A percentile compares a stretch with the other conserved stretches of the same genome.
These are phyloP conservation scores for Drosophila glabriapex DNA, from an alignment of 2,888 invertebrate species.

Conservation along the genomic window DNA sequence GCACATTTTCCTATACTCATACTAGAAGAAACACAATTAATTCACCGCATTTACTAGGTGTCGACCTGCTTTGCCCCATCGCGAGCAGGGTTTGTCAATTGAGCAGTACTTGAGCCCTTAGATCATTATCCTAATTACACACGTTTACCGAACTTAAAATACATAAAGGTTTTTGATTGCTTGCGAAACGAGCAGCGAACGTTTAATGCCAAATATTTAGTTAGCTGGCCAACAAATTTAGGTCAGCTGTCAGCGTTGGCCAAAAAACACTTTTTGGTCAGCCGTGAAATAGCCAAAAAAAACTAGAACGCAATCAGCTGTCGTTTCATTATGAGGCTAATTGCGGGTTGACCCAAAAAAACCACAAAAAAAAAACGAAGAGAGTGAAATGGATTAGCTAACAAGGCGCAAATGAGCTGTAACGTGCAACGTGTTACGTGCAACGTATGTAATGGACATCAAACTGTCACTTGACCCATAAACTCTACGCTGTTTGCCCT, in stretches of 20 bases:
- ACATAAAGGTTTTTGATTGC: conserved; percentile 9
- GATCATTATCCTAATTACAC: background rate
- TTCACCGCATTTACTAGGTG: background rate
- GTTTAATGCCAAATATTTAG: conserved; percentile 69
- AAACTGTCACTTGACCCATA: conserved; percentile 58
- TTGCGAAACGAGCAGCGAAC: conserved; percentile 22
- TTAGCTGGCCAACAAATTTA: conserved; percentile 38
- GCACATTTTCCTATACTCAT: too few species aligned
- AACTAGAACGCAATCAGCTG: conserved; percentile 65
- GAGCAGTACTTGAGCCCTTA: background rate
- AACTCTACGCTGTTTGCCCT: conserved; percentile 56
- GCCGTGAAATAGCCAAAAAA: conserved; percentile 63
- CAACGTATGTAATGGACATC: background rate
- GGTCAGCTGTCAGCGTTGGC: conserved; percentile 49
- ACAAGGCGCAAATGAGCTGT: conserved; percentile 43
- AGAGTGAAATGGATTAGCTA: conserved; percentile 62
- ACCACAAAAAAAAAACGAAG: background rate
- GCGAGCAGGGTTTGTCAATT: background rate
- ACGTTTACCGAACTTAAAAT: conserved; percentile 18
- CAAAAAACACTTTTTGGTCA: conserved; percentile 14
- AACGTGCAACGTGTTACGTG: conserved; percentile 13
- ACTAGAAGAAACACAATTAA: background rate
- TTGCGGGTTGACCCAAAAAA: conserved; percentile 41
- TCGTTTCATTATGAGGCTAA: conserved; percentile 69
- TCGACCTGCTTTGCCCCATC: background rate